phyloP scores from a whole-genome alignment of 2,113 vertebrate species.

The Hypocryptadius cinnamomeus region DNA sequence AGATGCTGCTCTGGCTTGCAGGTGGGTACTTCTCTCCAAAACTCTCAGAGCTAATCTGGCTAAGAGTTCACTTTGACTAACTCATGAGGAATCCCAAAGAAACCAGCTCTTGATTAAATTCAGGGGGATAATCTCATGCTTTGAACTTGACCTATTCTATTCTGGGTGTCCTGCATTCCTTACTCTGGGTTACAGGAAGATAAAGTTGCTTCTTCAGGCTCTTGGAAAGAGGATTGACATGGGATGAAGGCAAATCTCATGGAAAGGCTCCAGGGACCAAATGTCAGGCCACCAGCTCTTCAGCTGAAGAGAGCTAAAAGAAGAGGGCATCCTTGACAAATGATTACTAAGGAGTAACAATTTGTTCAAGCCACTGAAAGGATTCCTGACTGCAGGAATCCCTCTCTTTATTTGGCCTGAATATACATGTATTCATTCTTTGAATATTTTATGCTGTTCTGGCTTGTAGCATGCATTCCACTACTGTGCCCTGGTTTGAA shows the following conservation, averaged over 20 bases:
- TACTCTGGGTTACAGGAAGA: neutral
- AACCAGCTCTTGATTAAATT: neutral
- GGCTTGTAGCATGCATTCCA: neutral
- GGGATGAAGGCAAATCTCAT: neutral
- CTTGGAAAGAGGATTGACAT: neutral
- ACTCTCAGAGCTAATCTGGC: neutral
- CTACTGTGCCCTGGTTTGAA: neutral
- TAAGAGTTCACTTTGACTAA: neutral
- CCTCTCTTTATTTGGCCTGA: neutral
- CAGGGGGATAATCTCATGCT: neutral
- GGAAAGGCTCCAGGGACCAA: neutral
- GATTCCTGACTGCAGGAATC: neutral
- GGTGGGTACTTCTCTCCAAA: neutral
- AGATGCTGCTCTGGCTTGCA: neutral
- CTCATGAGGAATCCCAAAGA: neutral
- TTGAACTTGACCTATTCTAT: neutral
- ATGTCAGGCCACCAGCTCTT: neutral
- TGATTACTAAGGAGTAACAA: neutral
- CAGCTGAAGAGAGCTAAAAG: neutral
- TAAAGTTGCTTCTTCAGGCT: neutral
- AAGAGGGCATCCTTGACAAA: neutral
- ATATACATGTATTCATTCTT: neutral
- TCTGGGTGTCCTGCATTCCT: neutral
- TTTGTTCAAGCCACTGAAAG: neutral
- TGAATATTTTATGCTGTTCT: constrained; percentile 34